Evolutionary conservation across 2,113 vertebrate genomes (phyloP).

Genomic region (Periophthalmodon schlosseri): DNA sequence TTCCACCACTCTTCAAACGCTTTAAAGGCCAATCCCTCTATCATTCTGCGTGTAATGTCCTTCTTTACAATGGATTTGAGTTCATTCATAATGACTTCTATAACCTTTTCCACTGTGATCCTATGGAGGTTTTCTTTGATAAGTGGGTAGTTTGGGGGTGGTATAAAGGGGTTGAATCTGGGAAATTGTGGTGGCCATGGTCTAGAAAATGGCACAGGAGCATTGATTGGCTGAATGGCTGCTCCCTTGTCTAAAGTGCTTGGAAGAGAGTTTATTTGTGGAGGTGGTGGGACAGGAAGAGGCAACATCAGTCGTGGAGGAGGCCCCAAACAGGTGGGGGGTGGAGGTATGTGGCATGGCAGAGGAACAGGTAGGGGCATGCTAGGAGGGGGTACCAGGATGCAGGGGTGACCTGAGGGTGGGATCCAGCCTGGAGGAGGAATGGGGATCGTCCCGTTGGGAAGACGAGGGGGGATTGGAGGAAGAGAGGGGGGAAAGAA

Average conservation of each 20-base stretch:
- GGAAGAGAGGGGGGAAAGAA: conserved; percentile 47
- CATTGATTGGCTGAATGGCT: conserved; percentile 68
- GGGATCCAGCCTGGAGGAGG: conserved; percentile 69
- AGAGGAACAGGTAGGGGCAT: conserved; percentile 31
- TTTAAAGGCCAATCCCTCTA: conserved; percentile 92
- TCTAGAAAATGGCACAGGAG: conserved; percentile 60
- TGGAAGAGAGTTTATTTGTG: conserved; percentile 76
- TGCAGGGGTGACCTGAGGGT: conserved; percentile 22
- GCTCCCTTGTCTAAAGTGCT: conserved; percentile 81
- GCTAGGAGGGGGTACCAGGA: conserved; percentile 42
- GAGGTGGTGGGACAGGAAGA: conserved; percentile 60
- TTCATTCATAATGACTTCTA: conserved; percentile 88
- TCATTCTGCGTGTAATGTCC: conserved; percentile 92
- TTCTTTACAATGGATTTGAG: conserved; percentile 92
- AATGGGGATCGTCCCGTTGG: conserved; percentile 63
- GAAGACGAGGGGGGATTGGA: conserved; percentile 53
- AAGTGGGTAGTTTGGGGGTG: conserved; percentile 83
- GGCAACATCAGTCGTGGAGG: conserved; percentile 51
- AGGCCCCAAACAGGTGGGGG: conserved; percentile 42
- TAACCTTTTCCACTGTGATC: conserved; percentile 87
- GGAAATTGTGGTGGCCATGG: conserved; percentile 83
- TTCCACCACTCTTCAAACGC: conserved; percentile 97
- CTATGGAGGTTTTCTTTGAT: conserved; percentile 84
- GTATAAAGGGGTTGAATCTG: conserved; percentile 87
- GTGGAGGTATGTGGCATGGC: conserved; percentile 33